Conservation (phyloP, 2,113 vertebrate genomes). For the Podocnemis expansa region DNA sequence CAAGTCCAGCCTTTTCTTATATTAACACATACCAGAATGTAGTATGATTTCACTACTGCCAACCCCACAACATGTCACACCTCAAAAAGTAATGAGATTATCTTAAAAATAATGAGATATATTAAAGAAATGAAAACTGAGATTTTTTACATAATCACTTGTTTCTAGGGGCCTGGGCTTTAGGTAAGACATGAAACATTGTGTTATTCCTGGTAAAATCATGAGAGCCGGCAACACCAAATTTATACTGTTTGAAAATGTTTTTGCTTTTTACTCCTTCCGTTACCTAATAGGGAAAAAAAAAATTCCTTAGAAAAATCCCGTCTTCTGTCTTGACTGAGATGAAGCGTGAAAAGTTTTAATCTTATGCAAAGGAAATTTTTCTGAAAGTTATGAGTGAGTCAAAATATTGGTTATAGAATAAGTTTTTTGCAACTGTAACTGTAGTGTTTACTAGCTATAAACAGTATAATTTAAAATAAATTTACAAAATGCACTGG, state of each 20-base stretch:
- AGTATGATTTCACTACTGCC: not conserved
- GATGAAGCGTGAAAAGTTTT: not conserved
- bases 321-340: not conserved
- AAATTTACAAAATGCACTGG: not conserved
- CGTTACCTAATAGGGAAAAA: not conserved
- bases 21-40: not conserved
- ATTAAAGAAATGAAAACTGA: not conserved
- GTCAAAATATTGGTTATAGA: not conserved
- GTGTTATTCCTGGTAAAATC: not conserved
- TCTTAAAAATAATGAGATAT: not conserved
- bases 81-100: not conserved
- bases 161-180: not conserved
- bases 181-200: not conserved
- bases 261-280: not conserved
- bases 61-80: not conserved
- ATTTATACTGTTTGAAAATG: not conserved
- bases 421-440: not conserved
- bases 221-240: not conserved
- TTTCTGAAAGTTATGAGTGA: not conserved
- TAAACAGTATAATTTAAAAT: not conserved
- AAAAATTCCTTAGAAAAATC: not conserved
- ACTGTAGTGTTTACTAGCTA: not conserved
- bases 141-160: not conserved
- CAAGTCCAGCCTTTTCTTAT: slow-evolving; percentile 7
- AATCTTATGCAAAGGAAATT: not conserved